phyloP scores from a whole-genome alignment of 2,888 invertebrate genomes.

The Trissolcus brochymenae region DNA sequence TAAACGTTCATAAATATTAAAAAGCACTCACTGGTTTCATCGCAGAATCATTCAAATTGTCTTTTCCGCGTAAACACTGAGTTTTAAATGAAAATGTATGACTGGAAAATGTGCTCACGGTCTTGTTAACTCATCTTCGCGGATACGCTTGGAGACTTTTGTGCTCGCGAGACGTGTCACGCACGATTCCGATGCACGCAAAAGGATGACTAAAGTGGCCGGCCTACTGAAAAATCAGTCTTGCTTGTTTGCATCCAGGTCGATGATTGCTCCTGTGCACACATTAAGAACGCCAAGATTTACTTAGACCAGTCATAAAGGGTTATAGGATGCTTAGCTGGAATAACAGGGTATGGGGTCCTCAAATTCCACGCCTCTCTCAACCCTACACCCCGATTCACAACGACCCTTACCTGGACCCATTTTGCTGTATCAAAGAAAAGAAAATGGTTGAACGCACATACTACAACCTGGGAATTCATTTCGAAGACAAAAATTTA shows the following conservation, averaged over 20 bases:
- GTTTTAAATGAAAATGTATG: conserved; percentile 38
- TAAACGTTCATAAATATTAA: conserved; percentile 27
- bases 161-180: conserved; percentile 47
- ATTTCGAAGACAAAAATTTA: neutral
- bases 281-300: conserved; percentile 16
- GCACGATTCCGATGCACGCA: conserved; percentile 44
- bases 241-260: conserved; percentile 51
- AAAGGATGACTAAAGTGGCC: conserved; percentile 55
- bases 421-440: neutral
- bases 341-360: conserved; percentile 27
- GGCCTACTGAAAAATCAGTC: conserved; percentile 50
- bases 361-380: conserved; percentile 64
- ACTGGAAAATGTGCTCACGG: conserved; percentile 39
- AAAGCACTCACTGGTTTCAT: conserved; percentile 26
- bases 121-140: conserved; percentile 46
- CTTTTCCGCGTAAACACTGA: conserved; percentile 22
- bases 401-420: conserved; percentile 24
- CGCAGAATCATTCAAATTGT: conserved; percentile 35
- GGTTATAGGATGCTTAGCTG: conserved; percentile 47
- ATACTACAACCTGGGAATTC: neutral
- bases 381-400: conserved; percentile 51
- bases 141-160: conserved; percentile 43
- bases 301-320: conserved; percentile 49
- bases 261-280: conserved; percentile 45
- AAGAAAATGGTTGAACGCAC: conserved; percentile 15